Conservation (phyloP, 1,140 invertebrate genomes). For the Pinna nobilis region DNA sequence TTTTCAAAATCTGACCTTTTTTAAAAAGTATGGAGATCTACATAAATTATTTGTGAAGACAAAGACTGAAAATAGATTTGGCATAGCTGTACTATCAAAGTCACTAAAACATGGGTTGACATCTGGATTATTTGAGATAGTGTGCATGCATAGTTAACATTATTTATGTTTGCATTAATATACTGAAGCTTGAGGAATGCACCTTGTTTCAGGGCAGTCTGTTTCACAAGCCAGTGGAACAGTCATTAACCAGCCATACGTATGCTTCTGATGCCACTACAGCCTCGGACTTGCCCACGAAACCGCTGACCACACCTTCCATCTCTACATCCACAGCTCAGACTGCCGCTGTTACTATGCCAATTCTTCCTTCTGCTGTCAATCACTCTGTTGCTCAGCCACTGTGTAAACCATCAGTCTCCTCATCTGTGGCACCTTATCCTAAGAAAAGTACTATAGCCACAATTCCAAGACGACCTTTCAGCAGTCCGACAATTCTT, state of each 20-base stretch:
- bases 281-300: too few relatives aligned
- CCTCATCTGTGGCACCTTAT: constrained; percentile 36
- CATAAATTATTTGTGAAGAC: too few relatives aligned
- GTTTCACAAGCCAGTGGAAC: constrained; percentile 51
- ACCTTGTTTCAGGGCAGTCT: constrained; percentile 53
- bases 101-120: too few relatives aligned
- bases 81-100: too few relatives aligned
- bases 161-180: too few relatives aligned
- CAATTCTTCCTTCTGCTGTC: constrained; percentile 45
- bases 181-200: constrained; percentile 9
- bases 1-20: too few relatives aligned
- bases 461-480: constrained; percentile 56
- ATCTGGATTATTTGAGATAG: too few relatives aligned
- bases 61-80: too few relatives aligned
- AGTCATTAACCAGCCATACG: constrained; percentile 24
- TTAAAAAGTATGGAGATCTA: too few relatives aligned
- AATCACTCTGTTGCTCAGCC: constrained; percentile 37
- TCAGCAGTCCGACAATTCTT: constrained; percentile 60
- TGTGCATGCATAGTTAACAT: too few relatives aligned
- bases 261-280: constrained; percentile 9
- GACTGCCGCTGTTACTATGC: constrained; percentile 50
- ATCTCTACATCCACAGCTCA: too few relatives aligned
- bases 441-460: constrained; percentile 50
- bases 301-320: too few relatives aligned
- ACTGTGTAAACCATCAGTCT: neutral